These are phyloP conservation scores for Labia minor DNA, from an alignment of 2,888 invertebrate genomes.

Conservation along the genomic window DNA sequence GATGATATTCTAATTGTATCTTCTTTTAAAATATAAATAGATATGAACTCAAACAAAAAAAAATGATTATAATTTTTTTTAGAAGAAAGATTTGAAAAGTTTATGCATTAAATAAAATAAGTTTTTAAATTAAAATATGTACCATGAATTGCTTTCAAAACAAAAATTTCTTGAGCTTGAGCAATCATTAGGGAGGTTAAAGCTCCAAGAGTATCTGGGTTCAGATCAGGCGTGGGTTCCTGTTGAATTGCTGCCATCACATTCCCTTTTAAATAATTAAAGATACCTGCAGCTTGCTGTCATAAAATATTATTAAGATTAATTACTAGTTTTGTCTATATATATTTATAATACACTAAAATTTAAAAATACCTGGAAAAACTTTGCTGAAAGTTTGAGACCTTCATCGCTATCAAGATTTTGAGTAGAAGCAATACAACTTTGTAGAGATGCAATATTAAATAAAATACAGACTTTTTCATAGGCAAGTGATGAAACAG, in stretches of 20 bases:
- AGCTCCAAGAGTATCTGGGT: constrained; percentile 81
- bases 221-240: constrained; percentile 92
- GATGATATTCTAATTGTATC: no score
- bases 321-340: no score
- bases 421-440: constrained; percentile 74
- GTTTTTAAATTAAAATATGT: no score
- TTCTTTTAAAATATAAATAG: no score
- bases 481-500: constrained; percentile 76
- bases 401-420: constrained; percentile 84
- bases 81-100: no score
- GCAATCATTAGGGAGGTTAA: constrained; percentile 86
- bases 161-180: constrained; percentile 96
- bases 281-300: constrained; percentile 83
- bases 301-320: constrained; percentile 24
- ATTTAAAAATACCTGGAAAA: constrained; percentile 60
- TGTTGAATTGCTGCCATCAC: constrained; percentile 76
- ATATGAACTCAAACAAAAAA: no score
- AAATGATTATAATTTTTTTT: no score
- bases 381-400: constrained; percentile 80
- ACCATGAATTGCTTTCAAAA: constrained; percentile 84
- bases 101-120: no score
- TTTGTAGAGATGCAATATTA: constrained; percentile 91
- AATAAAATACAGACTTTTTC: constrained; percentile 92
- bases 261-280: constrained; percentile 68
- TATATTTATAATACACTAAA: background rate